Base-by-base conservation (phyloP, 2,888 invertebrate species). In the Troides oblongomaculatus region DNA sequence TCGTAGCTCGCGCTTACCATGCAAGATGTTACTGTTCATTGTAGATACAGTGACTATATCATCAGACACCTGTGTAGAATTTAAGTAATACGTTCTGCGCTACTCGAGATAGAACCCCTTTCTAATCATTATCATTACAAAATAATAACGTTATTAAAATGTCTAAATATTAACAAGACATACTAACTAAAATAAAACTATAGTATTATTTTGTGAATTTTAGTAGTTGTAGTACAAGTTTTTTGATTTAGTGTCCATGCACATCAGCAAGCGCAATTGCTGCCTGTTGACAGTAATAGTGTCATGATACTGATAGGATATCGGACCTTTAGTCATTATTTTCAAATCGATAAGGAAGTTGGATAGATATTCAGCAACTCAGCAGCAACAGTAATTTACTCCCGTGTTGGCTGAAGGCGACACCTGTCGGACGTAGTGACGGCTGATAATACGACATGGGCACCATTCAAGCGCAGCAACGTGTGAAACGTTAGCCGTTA, bases 391-490 rank as follows among this genome's bases (percentile, higher is more conserved):
- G 92, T 92, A 92, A 92, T 92, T 92, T 91, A 90, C 91, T 90
- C 87, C 90, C 88, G 87, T 91, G 90, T 88, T 88, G 87, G 90
- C 90, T 92, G 92, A 90, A 89, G 89, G 89, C 90, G 92, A 92
- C 91, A 92, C 92, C 92, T 92, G 92, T 91, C 92, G 89, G 80
- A 81, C 82, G 81, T 89, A 88, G 87, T 91, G 91, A 91, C 88
- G 89, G 87, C 86, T 88, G 89, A 90, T 91, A 92, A 92, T 89
- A 85, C 89, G 90, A 90, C 84, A 87, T 87, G 87, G 83, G 83
- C 85, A 85, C 87, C 82, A 89, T 91, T 90, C 87, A 86, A 81
- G 88, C 83, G 86, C 87, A 86, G 76, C 83, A 80, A 82, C 81
- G 84, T 82, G 86, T 80, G 84, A 87, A 79, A 81, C 80, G n/a